Base-by-base conservation (phyloP, 2,888 invertebrate genomes). In the Carabus problematicus region DNA sequence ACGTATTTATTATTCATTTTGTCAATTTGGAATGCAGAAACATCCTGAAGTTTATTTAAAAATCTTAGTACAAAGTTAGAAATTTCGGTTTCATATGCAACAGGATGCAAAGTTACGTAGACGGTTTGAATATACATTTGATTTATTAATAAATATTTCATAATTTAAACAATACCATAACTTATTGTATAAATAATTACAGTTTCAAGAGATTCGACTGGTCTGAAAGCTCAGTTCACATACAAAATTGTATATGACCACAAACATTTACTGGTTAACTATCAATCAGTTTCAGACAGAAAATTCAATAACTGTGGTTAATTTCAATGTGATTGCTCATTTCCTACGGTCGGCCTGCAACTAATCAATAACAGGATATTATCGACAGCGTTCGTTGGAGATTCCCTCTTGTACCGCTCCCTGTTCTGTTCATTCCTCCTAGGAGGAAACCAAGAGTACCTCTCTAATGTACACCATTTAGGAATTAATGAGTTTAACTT, bases 311-410 rank as follows among this genome's bases (percentile, higher is more conserved):
- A 66, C 43, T 47, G 18, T 29, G 16, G 12, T 56, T 66, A 66
- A 66, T 66, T 66, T 59, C 66, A 58, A 49, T 59, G 59, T 41
- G 66, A 66, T 66, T 58, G 59, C 66, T 58, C 59, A 66, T 66
- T 58, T 66, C 58, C 58, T 58, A 47, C 11, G 49, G 40, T 58
- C 1, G 40, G 8, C 58, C 66, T 58, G 58, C 41, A 14, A 49
- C 58, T 41, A 59, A 66, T 64, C 55, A 56, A 58, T 64, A 58
- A 12, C 47, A 43, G 56, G 64, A 64, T 58, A 64, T 64, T 58
- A 56, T 64, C 56, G 58, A 58, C 64, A 64, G 40, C 39, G 39
- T 58, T 19, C 45, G n/a, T 2, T n/a, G 45, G 14, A 42, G 41
- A 52, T 45, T 45, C 11, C n/a, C 1, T 3, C 12, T n/a, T 12